A percentile compares a stretch with the other conserved stretches of the same genome.
phyloP scores from a whole-genome alignment of 2,797 vertebrate species.

The Gymnopithys bicolor region DNA sequence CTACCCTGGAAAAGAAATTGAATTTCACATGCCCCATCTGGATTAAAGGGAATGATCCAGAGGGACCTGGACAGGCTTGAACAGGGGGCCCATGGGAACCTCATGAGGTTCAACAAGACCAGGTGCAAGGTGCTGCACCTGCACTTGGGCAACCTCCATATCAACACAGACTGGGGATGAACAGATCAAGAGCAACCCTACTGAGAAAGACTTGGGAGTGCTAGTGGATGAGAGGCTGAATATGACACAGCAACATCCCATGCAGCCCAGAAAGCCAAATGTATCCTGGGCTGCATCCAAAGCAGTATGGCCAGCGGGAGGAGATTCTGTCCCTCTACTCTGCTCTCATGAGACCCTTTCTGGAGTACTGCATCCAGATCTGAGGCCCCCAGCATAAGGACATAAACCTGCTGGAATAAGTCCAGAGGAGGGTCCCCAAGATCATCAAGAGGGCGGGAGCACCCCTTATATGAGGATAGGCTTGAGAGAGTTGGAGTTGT shows the following conservation, averaged over 20 bases:
- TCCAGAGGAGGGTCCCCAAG: neutral
- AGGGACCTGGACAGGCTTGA: neutral
- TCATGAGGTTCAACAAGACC: neutral
- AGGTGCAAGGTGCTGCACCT: neutral
- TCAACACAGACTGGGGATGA: neutral
- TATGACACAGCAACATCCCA: neutral
- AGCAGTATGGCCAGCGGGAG: neutral
- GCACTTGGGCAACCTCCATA: too few relatives aligned
- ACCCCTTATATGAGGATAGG: neutral
- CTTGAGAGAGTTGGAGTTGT: neutral
- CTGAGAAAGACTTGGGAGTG: neutral
- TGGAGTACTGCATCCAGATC: neutral
- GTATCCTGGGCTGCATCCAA: neutral
- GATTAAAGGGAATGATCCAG: neutral
- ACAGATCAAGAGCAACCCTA: neutral
- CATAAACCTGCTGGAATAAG: rapidly evolving
- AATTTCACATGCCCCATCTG: neutral
- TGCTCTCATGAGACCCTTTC: neutral
- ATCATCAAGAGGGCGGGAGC: neutral
- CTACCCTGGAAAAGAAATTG: neutral
- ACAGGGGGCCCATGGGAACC: neutral
- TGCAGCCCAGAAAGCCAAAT: neutral
- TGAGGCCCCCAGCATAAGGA: neutral
- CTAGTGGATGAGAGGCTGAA: neutral
- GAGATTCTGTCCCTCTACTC: neutral